Base-by-base conservation (phyloP, 2,113 vertebrate species). In the Austrofundulus limnaeus region DNA sequence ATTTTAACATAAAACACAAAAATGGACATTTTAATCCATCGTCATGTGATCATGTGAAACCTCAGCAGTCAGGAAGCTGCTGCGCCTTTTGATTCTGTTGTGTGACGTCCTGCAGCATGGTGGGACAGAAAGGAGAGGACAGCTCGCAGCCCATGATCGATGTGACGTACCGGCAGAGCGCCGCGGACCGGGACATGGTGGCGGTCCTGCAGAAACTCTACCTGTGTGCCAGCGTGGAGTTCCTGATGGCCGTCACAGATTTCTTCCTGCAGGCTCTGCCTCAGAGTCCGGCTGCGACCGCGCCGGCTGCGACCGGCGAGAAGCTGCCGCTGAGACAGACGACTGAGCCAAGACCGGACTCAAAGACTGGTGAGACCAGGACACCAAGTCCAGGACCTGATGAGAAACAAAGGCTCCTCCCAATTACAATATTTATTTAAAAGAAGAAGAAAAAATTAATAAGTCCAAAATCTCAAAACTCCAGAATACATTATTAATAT, bases 221-320 rank as follows among this genome's bases (percentile, higher is more conserved):
- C n/a, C 31, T 98, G 10, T 99, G 97, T 66, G 96, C 96, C 65
- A 99, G 97, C 17, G 89, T 98, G 86, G 97, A 99, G 85, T 99
- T 99, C 54, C 87, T 99, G 52, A 89, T 96, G 93, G 88, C 95
- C 0, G 94, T 99, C 17, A 94, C 92, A 1, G 95, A 98, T 41
- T 98, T 99, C 88, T 99, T 99, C 73, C 77, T 98, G 59, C 92
- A 94, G 75, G 94, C 96, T 20, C 10, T 96, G 86, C 93, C 94
- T 0, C 90, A 90, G 49, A 76, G 71, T 43, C 61, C 79, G 66
- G 0, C 24, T 66, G 61, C 53, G 0, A 9, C 43, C 9, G 0
- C 41, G 0, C 0, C 14, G 5, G 11, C 42, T 0, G 64, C 86
- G 7, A 53, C 61, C 1, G 23, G 78, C 5, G 91, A 93, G 58